Percentiles rank a stretch among this genome's conserved stretches.
phyloP scores from a whole-genome alignment of 2,888 invertebrate genomes.

The Caenorhabditis becei region DNA sequence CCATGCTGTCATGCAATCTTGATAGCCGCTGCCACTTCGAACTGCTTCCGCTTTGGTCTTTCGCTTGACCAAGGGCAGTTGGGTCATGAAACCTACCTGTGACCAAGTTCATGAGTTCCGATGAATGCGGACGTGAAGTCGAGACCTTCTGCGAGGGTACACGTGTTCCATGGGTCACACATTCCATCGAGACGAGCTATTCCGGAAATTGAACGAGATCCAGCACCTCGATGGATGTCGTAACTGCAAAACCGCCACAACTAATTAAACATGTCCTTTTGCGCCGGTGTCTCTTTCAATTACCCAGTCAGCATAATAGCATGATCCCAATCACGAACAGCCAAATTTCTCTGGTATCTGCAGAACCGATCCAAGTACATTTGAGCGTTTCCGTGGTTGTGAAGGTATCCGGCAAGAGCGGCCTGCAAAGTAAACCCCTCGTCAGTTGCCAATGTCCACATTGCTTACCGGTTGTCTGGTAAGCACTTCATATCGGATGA shows the following conservation, averaged over 20 bases:
- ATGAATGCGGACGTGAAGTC: slow-evolving; percentile 82
- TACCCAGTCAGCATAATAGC: slow-evolving; percentile 81
- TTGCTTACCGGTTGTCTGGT: slow-evolving; percentile 77
- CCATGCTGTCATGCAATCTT: slow-evolving; percentile 7
- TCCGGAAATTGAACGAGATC: slow-evolving; percentile 81
- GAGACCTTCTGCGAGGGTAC: slow-evolving; percentile 81
- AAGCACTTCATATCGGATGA: slow-evolving; percentile 81
- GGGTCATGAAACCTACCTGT: slow-evolving; percentile 67
- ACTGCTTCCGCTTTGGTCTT: slow-evolving; percentile 14
- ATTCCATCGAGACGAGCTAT: slow-evolving; percentile 81
- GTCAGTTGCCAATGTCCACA: neutral
- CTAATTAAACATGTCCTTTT: slow-evolving; percentile 47
- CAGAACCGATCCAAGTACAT: slow-evolving; percentile 81
- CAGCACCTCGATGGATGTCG: slow-evolving; percentile 80
- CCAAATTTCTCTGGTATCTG: slow-evolving; percentile 78
- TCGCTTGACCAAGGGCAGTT: slow-evolving; percentile 7
- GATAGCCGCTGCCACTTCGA: neutral
- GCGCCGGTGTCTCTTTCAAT: slow-evolving; percentile 46
- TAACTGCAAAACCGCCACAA: slow-evolving; percentile 66
- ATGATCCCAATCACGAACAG: slow-evolving; percentile 81
- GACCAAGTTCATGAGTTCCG: slow-evolving; percentile 81
- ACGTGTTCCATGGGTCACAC: slow-evolving; percentile 81
- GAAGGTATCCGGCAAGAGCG: slow-evolving; percentile 79
- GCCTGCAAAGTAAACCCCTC: slow-evolving; percentile 63
- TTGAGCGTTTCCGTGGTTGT: slow-evolving; percentile 81